Evolutionary conservation across 2,797 vertebrate species (phyloP), one percentile per base, ranked within the genome.

Genomic region (Anolis apletophallus): DNA sequence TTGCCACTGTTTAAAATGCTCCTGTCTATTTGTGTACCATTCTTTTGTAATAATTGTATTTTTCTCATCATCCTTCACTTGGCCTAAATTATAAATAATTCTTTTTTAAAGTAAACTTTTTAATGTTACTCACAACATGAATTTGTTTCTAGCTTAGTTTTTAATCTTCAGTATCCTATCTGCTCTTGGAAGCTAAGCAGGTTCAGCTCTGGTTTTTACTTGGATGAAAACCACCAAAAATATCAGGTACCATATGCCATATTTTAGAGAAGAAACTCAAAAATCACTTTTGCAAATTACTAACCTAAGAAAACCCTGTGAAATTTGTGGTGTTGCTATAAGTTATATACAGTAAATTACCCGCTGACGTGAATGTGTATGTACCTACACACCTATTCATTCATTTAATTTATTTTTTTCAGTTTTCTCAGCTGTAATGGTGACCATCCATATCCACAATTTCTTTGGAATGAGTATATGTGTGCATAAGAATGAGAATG

Each of bases 1-100:
- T 68, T 84, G 81, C 90, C 84, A 84, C 85, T 69, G 88, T 57
- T 88, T 78, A 78, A 34, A 73, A 85, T 83, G 80, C 87, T 83
- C 90, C 73, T 86, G 2, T 64, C 61, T 16, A 50, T 88, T 90
- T 52, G 85, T 89, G 74, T 88, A 46, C 71, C 12, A 77, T 59
- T 12, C 29, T 88, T 88, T 52, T 83, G 21, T 57, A 0, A 6
- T 85, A 59, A 14, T 64, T 32, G 0, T 36, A 29, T 83, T 17
- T 68, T 73, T 57, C 12, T 3, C 61, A 1, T 52, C 90, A n/a
- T 76, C 40, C 26, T 32, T 71, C 80, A 73, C 79, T 50, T 52
- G 29, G 34, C 81, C 67, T 88, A 85, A 78, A 79, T 86, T 5
- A 78, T 2, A 0, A 0, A 12, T 81, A 19, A 74, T 83, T 36